Conservation (phyloP, 1,140 invertebrate genomes). For the Drosophila takahashii region DNA sequence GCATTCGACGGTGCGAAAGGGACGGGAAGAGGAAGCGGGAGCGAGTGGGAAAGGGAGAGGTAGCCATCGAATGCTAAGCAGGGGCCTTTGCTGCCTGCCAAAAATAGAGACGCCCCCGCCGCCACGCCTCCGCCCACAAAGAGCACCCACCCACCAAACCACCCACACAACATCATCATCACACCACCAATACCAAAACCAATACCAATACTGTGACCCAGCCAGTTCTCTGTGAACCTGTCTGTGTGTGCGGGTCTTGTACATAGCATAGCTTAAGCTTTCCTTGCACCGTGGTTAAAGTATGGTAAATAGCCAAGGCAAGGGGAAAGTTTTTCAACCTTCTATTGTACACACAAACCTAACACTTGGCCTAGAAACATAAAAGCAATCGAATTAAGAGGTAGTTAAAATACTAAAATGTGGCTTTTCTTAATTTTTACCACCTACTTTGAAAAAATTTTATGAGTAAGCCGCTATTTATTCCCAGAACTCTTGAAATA, state of each 20-base stretch:
- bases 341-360: not conserved
- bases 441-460: not conserved
- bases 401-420: too few relatives aligned
- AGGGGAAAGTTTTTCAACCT: conserved; percentile 1
- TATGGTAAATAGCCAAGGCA: not conserved
- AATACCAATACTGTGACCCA: conserved; percentile 61
- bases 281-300: conserved; percentile 51
- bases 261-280: conserved; percentile 70
- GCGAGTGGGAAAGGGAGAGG: conserved; percentile 29
- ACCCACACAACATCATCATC: conserved; percentile 17
- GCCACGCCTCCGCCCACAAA: conserved; percentile 39
- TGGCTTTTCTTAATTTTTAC: too few relatives aligned
- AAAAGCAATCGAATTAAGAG: too few relatives aligned
- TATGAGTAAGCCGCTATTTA: not conserved
- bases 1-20: conserved; percentile 48
- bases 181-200: conserved; percentile 34
- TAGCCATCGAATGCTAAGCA: conserved; percentile 48
- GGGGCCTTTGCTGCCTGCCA: conserved; percentile 57
- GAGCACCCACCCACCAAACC: conserved; percentile 21
- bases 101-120: conserved; percentile 77
- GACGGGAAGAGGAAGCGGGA: conserved; percentile 24
- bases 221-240: conserved; percentile 32
- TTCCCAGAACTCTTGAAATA: not conserved
- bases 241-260: conserved; percentile 40
- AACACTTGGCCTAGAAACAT: too few relatives aligned